Conservation (phyloP, 2,113 vertebrate species). For the Tragelaphus scriptus region DNA sequence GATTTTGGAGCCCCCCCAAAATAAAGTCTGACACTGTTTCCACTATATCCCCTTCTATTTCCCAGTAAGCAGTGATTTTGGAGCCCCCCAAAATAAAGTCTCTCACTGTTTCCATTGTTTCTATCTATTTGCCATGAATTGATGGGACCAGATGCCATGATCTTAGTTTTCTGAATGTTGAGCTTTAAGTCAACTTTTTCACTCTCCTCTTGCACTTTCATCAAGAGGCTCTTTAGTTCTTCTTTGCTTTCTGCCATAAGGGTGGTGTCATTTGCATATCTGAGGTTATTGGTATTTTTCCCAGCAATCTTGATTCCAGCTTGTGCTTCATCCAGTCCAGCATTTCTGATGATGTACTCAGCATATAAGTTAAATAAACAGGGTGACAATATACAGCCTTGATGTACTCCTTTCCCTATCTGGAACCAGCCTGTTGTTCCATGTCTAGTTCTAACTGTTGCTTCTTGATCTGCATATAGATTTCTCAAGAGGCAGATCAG, state of each 20-base stretch:
- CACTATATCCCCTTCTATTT: no score
- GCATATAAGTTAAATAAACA: neutral
- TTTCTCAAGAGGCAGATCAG: neutral
- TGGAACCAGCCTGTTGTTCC: neutral
- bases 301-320: neutral
- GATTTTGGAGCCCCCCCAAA: no score
- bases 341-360: neutral
- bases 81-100: neutral
- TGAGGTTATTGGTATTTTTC: neutral
- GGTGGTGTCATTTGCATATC: neutral
- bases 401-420: neutral
- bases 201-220: neutral
- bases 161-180: neutral
- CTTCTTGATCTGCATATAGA: neutral
- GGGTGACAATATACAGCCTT: neutral
- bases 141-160: neutral
- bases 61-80: neutral
- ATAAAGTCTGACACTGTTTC: no score
- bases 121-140: neutral
- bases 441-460: neutral
- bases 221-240: neutral
- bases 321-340: neutral
- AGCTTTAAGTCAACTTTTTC: neutral
- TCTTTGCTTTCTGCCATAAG: neutral
- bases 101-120: neutral